A percentile compares a stretch with the other conserved stretches of the same genome.
Evolutionary conservation across 2,113 vertebrate species (phyloP).

Genomic region (Podiceps cristatus): DNA sequence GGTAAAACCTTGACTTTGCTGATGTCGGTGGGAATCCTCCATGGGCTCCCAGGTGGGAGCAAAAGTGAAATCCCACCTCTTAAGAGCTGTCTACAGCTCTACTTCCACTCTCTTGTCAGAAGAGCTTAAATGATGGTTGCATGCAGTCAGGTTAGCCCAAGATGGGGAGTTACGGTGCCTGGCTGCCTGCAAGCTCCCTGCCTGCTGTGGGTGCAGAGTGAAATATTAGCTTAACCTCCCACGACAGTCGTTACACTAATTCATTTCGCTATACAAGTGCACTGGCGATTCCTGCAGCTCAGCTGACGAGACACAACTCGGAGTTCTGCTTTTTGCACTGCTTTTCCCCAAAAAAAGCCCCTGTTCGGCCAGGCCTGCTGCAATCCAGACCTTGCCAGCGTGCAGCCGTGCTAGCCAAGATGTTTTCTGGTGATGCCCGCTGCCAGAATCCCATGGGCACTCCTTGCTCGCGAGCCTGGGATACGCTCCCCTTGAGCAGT

Average conservation of each 20-base stretch:
- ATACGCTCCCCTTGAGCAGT: fast-evolving
- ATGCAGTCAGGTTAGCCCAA: fast-evolving
- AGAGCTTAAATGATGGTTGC: background rate
- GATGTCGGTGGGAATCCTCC: background rate
- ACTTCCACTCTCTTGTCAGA: background rate
- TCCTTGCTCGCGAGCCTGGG: background rate
- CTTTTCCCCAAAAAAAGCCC: fast-evolving
- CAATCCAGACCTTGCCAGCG: fast-evolving
- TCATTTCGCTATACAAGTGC: background rate
- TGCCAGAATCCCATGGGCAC: background rate
- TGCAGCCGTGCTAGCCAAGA: background rate
- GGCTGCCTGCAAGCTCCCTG: background rate
- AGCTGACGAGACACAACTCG: background rate
- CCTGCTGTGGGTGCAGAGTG: background rate
- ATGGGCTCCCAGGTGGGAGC: background rate
- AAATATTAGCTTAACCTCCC: background rate
- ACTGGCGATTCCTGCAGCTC: background rate
- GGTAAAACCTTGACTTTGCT: background rate
- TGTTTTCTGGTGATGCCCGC: fast-evolving
- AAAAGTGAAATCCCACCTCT: background rate
- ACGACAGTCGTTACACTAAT: background rate
- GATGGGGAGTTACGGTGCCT: background rate
- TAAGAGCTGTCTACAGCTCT: background rate
- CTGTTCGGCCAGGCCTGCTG: background rate
- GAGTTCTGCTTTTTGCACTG: background rate